phyloP scores from a whole-genome alignment of 2,797 vertebrate species.

The Harpagifer antarcticus region DNA sequence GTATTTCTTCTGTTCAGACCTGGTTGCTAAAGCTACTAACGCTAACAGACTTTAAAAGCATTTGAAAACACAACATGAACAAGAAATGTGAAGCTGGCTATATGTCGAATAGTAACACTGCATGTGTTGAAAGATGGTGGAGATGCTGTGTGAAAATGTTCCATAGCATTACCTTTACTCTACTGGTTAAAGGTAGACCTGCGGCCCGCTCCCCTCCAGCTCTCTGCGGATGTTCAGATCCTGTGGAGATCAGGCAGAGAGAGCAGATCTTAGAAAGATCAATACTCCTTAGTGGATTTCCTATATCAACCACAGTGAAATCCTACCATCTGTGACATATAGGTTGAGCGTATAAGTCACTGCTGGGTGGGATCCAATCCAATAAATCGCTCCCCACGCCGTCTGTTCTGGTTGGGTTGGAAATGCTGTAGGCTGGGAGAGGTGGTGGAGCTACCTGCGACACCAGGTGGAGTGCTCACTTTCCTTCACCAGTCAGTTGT shows the following conservation, averaged over 20 bases:
- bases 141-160: constrained; percentile 4
- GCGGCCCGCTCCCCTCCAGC: constrained; percentile 42
- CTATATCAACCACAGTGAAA: constrained; percentile 78
- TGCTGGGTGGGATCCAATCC: constrained; percentile 75
- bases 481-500: background rate
- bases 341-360: constrained; percentile 77
- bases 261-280: constrained; percentile 76
- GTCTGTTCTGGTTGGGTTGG: constrained; percentile 70
- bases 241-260: constrained; percentile 74
- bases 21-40: background rate
- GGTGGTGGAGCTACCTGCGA: constrained; percentile 57
- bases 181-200: constrained; percentile 18
- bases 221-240: constrained; percentile 67
- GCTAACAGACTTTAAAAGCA: background rate
- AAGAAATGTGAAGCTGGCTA: background rate
- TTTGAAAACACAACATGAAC: background rate
- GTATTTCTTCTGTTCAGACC: constrained; percentile 3
- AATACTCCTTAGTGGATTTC: constrained; percentile 82
- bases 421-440: constrained; percentile 49
- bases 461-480: constrained; percentile 46
- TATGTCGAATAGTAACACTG: background rate
- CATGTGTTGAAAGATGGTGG: background rate
- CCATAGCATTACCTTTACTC: constrained; percentile 10
- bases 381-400: constrained; percentile 66
- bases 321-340: constrained; percentile 83